Evolutionary conservation across 2,888 invertebrate genomes (phyloP).

Genomic region (Kryphioiulus occultus): DNA sequence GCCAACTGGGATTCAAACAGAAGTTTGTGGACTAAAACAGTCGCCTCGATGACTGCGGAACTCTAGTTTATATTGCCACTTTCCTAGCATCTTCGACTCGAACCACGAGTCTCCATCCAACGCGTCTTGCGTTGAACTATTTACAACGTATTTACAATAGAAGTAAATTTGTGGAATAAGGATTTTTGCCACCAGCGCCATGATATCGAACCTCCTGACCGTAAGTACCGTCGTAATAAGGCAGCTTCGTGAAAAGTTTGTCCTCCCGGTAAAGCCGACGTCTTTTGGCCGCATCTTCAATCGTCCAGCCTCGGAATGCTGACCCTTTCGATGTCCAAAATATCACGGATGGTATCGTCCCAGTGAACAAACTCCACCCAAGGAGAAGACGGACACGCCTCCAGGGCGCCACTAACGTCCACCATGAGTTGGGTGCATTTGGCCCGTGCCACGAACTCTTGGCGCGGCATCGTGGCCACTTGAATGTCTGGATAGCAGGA

Average conservation of each 20-base stretch:
- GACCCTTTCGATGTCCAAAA: conserved; percentile 52
- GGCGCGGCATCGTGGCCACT: conserved; percentile 49
- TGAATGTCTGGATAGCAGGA: conserved; percentile 50
- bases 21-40: not conserved
- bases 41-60: not conserved
- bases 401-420: conserved; percentile 46
- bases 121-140: not conserved
- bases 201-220: conserved; percentile 31
- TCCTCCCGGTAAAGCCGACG: not conserved
- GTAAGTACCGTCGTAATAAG: conserved; percentile 24
- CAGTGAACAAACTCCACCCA: conserved; percentile 50
- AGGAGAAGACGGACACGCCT: conserved; percentile 41
- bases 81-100: not conserved
- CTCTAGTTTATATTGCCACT: conserved; percentile 17
- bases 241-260: conserved; percentile 27
- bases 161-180: conserved; percentile 24
- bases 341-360: conserved; percentile 50
- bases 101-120: not conserved
- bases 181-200: conserved; percentile 4
- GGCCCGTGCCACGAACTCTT: conserved; percentile 47
- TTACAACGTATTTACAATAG: conserved; percentile 17
- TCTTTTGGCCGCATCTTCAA: not conserved
- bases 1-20: not conserved
- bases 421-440: conserved; percentile 48
- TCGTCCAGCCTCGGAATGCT: conserved; percentile 47